Percentiles rank a stretch among this genome's conserved stretches.
Conservation (phyloP, 2,888 invertebrate species). For the Drosophila setosimentum region DNA sequence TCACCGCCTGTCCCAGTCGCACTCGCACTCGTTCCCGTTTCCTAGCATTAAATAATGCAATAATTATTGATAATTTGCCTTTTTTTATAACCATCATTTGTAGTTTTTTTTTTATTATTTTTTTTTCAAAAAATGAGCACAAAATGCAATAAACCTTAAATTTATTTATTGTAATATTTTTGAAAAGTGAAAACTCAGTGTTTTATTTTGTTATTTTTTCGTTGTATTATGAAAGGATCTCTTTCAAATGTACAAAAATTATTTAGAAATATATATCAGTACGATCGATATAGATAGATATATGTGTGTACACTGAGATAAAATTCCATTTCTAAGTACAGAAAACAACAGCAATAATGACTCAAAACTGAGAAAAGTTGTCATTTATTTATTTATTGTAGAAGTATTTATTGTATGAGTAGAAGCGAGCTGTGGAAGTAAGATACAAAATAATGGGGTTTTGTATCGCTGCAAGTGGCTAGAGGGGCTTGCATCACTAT, state of each 20-base stretch:
- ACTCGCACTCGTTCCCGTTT: slow-evolving; percentile 29
- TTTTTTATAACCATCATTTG: slow-evolving; percentile 37
- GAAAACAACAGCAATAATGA: neutral
- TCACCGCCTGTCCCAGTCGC: slow-evolving; percentile 14
- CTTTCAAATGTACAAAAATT: neutral
- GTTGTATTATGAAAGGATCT: neutral
- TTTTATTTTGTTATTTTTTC: neutral
- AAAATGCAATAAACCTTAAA: slow-evolving; percentile 74
- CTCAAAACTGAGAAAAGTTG: slow-evolving; percentile 7
- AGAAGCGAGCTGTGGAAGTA: slow-evolving; percentile 3
- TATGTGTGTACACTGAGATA: neutral
- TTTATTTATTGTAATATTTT: slow-evolving; percentile 75
- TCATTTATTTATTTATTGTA: slow-evolving; percentile 8
- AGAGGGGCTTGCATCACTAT: slow-evolving; percentile 4
- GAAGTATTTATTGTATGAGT: slow-evolving; percentile 1
- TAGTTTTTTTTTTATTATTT: slow-evolving; percentile 49
- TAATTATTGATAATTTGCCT: slow-evolving; percentile 31
- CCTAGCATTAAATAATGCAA: slow-evolving; percentile 39
- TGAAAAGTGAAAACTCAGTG: slow-evolving; percentile 11
- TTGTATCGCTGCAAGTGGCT: slow-evolving; percentile 1
- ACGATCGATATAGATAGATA: neutral
- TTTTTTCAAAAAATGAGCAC: slow-evolving; percentile 52
- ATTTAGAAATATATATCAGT: neutral
- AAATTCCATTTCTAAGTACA: neutral
- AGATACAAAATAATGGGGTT: neutral